Percentiles rank a stretch among this genome's conserved stretches.
phyloP scores from a whole-genome alignment of 2,113 vertebrate genomes.

The Salminus brasiliensis region DNA sequence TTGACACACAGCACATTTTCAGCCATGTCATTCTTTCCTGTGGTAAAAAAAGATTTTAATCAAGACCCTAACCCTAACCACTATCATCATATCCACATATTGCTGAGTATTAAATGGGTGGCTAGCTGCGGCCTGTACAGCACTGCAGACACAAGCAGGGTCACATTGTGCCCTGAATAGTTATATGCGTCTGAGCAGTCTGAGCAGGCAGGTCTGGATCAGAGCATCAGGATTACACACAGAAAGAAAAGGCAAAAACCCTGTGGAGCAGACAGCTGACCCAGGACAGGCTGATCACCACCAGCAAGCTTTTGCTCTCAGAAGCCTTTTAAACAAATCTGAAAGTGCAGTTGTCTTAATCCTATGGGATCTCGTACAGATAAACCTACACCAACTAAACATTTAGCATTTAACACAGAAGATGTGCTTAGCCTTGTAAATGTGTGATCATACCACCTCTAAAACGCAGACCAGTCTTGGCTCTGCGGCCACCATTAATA shows the following conservation, averaged over 20 bases:
- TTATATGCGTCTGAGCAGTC: conserved; percentile 40
- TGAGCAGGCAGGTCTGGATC: conserved; percentile 44
- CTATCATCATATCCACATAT: too few relatives aligned
- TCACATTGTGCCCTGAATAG: conserved; percentile 46
- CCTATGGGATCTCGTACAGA: neutral
- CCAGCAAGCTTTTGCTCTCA: conserved; percentile 33
- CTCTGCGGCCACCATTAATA: neutral
- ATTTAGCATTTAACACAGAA: neutral
- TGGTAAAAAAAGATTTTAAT: too few relatives aligned
- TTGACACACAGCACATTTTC: too few relatives aligned
- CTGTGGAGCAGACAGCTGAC: conserved; percentile 23
- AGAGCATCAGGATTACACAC: conserved; percentile 40
- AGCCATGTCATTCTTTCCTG: too few relatives aligned
- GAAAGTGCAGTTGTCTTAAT: conserved; percentile 36
- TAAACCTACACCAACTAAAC: neutral
- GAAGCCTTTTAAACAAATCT: conserved; percentile 27
- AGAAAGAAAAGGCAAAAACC: conserved; percentile 29
- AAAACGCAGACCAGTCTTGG: neutral
- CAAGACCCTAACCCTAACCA: too few relatives aligned
- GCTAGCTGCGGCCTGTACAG: conserved; percentile 35
- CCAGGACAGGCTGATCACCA: neutral
- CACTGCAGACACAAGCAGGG: conserved; percentile 28
- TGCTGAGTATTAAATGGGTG: neutral
- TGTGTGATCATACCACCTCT: neutral
- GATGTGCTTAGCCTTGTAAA: neutral